Base-by-base conservation (phyloP, 2,113 vertebrate species). In the Todiramphus chloris region DNA sequence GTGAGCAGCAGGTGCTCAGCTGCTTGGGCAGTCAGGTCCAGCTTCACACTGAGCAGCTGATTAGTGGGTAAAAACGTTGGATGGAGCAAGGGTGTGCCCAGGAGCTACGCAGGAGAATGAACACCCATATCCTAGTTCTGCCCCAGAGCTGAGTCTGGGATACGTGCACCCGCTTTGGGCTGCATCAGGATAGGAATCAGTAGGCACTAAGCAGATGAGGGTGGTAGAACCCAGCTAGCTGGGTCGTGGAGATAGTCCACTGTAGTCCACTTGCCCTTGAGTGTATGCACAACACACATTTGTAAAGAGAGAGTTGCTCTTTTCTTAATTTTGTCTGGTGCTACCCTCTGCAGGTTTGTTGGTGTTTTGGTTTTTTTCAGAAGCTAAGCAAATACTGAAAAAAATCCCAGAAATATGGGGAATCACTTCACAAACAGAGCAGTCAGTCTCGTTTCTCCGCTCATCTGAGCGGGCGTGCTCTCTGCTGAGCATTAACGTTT, bases 151-250 rank as follows among this genome's bases (percentile, higher is more conserved):
- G 2, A 56, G 21, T 9, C 13, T 11, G 41, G 46, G 58, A 35
- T 16, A 16, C 0, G 1, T 25, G 8, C 14, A 5, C 56, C 39
- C 3, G 2, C n/a, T 69, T 73, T 30, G n/a, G n/a, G 35, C 3
- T 2, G 28, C 16, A 5, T 58, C 58, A 53, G 35, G 27, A 15
- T 1, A 37, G 35, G 35, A 39, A 7, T 24, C 4, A 0, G 27
- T 28, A 39, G 12, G 41, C 24, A 53, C 13, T 44, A 19, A 70
- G 50, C 10, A 83, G 41, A 33, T 28, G 13, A 66, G 8, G 9
- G 16, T 27, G 15, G 10, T 14, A 85, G 62, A 75, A 50, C 13
- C 11, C 59, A n/a, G 20, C 4, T 8, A 48, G 14, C 16, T 44
- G n/a, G 48, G 50, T 28, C 68, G 30, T 83, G 33, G 58, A 86